Evolutionary conservation across 2,113 vertebrate genomes (phyloP), one percentile per base, ranked within the genome.

Genomic region (Sebastes fasciatus): DNA sequence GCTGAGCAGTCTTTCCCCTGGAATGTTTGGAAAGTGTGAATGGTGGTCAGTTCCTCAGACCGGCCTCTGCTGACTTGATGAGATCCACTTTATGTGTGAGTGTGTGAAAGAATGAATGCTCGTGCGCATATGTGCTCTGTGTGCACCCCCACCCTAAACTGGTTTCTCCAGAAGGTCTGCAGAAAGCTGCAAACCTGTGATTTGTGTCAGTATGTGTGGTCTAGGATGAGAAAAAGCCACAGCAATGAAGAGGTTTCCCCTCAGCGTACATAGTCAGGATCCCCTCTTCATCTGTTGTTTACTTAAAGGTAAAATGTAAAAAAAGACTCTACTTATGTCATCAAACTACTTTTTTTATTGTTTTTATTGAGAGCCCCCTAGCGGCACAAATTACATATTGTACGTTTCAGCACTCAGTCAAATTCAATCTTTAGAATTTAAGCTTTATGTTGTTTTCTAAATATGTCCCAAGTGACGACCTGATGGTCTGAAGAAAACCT

Each of bases 21-120:
- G 83, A 90, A 92, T 88, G 90, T 92, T 87, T 86, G 90, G 86
- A 86, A 92, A 90, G 85, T 89, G 83, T 93, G 88, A 91, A 91
- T 78, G 81, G 76, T 82, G 60, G 84, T 91, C 89, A 89, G 85
- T 84, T 91, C 67, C 48, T 83, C 52, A 13, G 46, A 68, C 78
- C 40, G 77, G 55, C 71, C 87, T 79, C 79, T 62, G 79, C 70
- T 45, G 74, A 78, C 85, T 83, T 55, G 60, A 80, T 79, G 69
- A 79, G 76, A 78, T 83, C 21, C 60, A 43, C 54, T 74, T 6
- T 83, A 62, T 66, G 19, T 40, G 69, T 48, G 45, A 48, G 57
- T 55, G 23, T 64, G 21, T 86, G 17, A 40, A 9, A 17, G 63
- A 70, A 61, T 65, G 45, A 48, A 75, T 74, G 42, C 60, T 62